Evolutionary conservation across 2,113 vertebrate species (phyloP).

Genomic region (Sporophila hypoxantha): DNA sequence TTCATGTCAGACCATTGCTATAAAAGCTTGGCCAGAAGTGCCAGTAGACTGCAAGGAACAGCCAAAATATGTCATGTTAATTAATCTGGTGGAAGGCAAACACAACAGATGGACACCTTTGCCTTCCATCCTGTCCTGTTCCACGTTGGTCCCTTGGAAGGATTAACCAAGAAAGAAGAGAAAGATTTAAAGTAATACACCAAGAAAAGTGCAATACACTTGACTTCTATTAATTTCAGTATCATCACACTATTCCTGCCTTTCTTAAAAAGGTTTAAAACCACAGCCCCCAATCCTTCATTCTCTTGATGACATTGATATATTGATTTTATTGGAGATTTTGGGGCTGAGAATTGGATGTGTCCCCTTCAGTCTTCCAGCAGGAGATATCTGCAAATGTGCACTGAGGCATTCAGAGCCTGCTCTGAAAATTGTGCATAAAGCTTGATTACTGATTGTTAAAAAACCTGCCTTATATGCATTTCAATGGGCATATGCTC

Average conservation of each 20-base stretch:
- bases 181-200: neutral
- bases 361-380: neutral
- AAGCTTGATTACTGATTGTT: neutral
- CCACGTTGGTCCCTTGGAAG: neutral
- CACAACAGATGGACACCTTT: neutral
- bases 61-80: neutral
- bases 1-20: neutral
- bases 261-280: neutral
- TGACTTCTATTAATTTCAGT: neutral
- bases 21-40: conserved; percentile 7
- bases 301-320: neutral
- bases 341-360: neutral
- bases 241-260: neutral
- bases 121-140: neutral
- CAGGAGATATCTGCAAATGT: neutral
- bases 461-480: neutral
- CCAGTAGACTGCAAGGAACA: neutral
- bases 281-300: neutral
- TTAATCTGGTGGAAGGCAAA: neutral
- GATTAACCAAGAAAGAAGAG: neutral
- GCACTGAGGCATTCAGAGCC: neutral
- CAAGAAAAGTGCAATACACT: neutral
- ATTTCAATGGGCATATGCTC: neutral
- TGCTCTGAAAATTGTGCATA: neutral
- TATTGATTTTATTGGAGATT: neutral